A percentile compares a stretch with the other conserved stretches of the same genome.
Evolutionary conservation across 2,797 vertebrate genomes (phyloP).

Genomic region (Pitangus sulphuratus): DNA sequence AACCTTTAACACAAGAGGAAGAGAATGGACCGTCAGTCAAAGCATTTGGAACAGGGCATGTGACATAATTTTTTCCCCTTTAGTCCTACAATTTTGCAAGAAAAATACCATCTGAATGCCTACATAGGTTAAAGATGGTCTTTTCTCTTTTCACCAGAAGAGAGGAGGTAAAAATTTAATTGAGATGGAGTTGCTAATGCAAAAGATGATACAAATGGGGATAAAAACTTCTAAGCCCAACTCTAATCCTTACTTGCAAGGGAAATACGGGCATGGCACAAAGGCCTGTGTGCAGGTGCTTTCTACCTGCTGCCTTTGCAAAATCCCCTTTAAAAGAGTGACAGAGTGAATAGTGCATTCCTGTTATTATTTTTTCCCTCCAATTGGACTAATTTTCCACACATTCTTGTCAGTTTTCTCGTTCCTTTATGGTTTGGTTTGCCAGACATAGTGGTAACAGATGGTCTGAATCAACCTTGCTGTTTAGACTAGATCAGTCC

Average conservation of each 20-base stretch:
- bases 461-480: slow-evolving; percentile 52
- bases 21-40: background rate
- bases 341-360: background rate
- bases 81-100: background rate
- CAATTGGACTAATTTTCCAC: slow-evolving; percentile 31
- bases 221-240: background rate
- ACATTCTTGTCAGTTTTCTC: slow-evolving; percentile 53
- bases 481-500: slow-evolving; percentile 50
- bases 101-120: background rate
- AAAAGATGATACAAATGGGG: background rate
- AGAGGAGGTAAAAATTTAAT: background rate
- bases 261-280: background rate
- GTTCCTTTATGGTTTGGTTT: slow-evolving; percentile 32
- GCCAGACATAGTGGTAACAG: slow-evolving; percentile 41
- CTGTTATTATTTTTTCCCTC: background rate
- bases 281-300: background rate
- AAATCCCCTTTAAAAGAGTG: background rate
- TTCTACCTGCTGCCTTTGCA: background rate
- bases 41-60: background rate
- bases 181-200: background rate
- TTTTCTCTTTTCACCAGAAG: background rate
- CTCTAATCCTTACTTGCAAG: accelerated
- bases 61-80: background rate
- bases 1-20: background rate
- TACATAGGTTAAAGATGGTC: background rate